Percentiles rank a stretch among this genome's conserved stretches.
Evolutionary conservation across 1,140 invertebrate genomes (phyloP).

Genomic region (Heliconius hermathena): DNA sequence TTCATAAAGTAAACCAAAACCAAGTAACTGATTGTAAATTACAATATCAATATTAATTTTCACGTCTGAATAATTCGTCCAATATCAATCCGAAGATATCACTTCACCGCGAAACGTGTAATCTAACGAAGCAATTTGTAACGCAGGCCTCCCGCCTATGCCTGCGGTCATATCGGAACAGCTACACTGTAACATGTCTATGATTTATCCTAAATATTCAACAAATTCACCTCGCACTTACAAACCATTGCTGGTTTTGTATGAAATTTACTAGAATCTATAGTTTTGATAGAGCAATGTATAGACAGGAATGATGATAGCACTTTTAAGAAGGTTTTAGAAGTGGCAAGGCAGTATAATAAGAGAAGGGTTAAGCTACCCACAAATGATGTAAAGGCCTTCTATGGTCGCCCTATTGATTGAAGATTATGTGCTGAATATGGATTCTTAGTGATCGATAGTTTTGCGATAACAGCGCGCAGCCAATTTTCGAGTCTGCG

Average conservation of each 20-base stretch:
- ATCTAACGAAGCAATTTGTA: conserved; percentile 42
- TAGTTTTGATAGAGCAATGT: conserved; percentile 23
- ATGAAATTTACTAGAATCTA: background rate
- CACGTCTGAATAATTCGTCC: conserved; percentile 30
- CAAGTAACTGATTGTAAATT: conserved; percentile 24
- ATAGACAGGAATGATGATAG: background rate
- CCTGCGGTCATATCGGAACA: conserved; percentile 42
- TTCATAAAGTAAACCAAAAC: background rate
- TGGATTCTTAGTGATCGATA: conserved; percentile 38
- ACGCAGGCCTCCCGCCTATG: conserved; percentile 27
- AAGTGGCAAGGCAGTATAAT: conserved; percentile 16
- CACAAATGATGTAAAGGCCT: conserved; percentile 41
- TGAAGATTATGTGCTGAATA: conserved; percentile 36
- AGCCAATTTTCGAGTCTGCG: conserved; percentile 1
- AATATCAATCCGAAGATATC: conserved; percentile 34
- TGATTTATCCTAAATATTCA: background rate
- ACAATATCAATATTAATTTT: conserved; percentile 25
- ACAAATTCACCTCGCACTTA: background rate
- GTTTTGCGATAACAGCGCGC: conserved; percentile 19
- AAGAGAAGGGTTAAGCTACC: conserved; percentile 39
- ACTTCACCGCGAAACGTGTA: conserved; percentile 33
- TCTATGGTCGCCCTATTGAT: conserved; percentile 35
- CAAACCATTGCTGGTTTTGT: conserved; percentile 13
- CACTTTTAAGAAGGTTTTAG: background rate
- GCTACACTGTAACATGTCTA: conserved; percentile 7